phyloP scores from a whole-genome alignment of 2,113 vertebrate species.

The Nanorana parkeri region DNA sequence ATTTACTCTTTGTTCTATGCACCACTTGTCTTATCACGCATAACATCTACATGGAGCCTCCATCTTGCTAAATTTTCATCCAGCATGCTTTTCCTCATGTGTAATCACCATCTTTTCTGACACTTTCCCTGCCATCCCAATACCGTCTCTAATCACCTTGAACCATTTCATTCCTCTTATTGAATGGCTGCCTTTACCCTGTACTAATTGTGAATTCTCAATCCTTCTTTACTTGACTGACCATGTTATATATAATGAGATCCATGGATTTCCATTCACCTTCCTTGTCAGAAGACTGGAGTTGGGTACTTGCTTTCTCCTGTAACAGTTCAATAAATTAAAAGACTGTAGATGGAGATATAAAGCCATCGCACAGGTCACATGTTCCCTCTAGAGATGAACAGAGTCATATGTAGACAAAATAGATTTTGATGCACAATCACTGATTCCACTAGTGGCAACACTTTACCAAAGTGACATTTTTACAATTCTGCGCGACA shows the following conservation, averaged over 20 bases:
- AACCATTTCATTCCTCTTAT: background rate
- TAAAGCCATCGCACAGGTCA: background rate
- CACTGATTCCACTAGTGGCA: too few relatives aligned
- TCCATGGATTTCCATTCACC: constrained; percentile 20
- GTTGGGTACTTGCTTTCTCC: background rate
- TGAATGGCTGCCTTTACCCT: background rate
- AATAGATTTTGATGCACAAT: too few relatives aligned
- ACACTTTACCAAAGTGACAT: too few relatives aligned
- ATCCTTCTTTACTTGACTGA: constrained; percentile 9
- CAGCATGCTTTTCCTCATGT: too few relatives aligned
- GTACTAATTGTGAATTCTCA: constrained; percentile 1
- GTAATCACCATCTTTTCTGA: background rate
- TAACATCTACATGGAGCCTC: too few relatives aligned
- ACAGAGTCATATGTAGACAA: too few relatives aligned
- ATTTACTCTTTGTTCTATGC: too few relatives aligned
- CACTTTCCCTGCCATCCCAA: background rate
- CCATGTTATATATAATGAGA: background rate
- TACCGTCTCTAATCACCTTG: constrained; percentile 19
- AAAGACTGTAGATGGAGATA: background rate
- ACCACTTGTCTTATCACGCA: too few relatives aligned
- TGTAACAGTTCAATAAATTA: background rate
- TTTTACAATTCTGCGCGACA: too few relatives aligned
- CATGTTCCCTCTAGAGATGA: too few relatives aligned
- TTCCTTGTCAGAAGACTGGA: constrained; percentile 3
- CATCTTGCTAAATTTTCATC: too few relatives aligned